Conservation (phyloP, 2,113 vertebrate genomes). For the Delphinapterus leucas region DNA sequence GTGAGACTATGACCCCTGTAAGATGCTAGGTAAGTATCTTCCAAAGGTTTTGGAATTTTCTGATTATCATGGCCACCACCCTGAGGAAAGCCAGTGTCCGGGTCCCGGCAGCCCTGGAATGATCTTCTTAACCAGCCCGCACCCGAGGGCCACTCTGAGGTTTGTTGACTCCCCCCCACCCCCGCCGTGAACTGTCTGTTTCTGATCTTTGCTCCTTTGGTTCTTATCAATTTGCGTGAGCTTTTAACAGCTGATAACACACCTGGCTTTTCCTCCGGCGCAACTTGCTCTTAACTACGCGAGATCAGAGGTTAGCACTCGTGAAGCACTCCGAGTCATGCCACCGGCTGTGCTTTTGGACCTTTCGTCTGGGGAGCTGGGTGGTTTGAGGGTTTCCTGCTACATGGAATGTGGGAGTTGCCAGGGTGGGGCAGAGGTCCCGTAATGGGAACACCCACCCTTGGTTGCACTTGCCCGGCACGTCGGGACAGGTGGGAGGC, state of each 20-base stretch:
- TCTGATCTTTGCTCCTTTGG: constrained; percentile 38
- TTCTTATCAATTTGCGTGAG: background rate
- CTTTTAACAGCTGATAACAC: background rate
- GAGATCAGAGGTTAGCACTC: background rate
- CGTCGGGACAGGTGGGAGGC: background rate
- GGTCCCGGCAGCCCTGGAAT: background rate
- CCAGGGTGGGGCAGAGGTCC: background rate
- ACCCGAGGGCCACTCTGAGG: too few species aligned
- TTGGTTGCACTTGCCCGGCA: background rate
- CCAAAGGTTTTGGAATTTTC: background rate
- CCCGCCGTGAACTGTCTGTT: background rate
- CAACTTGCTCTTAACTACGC: background rate
- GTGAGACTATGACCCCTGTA: background rate
- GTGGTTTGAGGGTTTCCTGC: background rate
- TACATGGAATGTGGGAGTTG: background rate
- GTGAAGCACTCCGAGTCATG: background rate
- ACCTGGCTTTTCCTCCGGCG: background rate
- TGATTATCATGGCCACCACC: background rate
- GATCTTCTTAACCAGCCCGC: background rate
- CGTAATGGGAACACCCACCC: background rate
- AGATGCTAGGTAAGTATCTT: background rate
- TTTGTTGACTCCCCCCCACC: background rate
- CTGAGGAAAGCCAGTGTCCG: background rate
- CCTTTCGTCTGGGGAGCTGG: background rate
- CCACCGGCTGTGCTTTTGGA: background rate